Base-by-base conservation (phyloP, 2,113 vertebrate species). In the Tichodroma muraria region DNA sequence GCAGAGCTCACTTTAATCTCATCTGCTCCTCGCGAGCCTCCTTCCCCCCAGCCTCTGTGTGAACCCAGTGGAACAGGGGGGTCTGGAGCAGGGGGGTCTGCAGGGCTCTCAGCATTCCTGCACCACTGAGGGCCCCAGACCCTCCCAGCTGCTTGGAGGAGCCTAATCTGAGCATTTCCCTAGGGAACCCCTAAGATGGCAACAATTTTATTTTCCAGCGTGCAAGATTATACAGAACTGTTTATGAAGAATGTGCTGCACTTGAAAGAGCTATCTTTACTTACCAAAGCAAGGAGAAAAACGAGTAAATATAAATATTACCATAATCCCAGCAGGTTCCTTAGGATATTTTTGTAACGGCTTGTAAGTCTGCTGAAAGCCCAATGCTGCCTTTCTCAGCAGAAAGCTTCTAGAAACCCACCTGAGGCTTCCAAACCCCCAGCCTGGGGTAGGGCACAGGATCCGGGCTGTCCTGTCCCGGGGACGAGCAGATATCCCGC, bases 121-220 rank as follows among this genome's bases (percentile, higher is more conserved):
- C 82, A 75, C 83, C 88, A 53, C 56, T 44, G 88, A 31, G 85
- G 95, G 87, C 31, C 75, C 83, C 88, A 95, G 85, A 85, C 77
- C 27, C 16, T 57, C 94, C 95, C 95, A 95, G 95, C 59, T 78
- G 54, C 83, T 35, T 19, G 75, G 80, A 60, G 59, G 9, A 96
- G 94, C 85, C 63, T 81, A 49, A 92, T 80, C 75, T 47, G 13
- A 89, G 66, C 30, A 8, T 85, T 88, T 91, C 83, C 88, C 89
- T 50, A 81, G 69, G 90, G 93, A 97, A 92, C 38, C 50, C 79
- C 61, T 18, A 2, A 0, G 15, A 84, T 40, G 68, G 77, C 77
- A 97, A 61, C 37, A n/a, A 92, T 35, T 95, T 88, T 49, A 22
- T 95, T 71, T 96, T 86, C 94, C 94, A 93, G 73, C 15, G 53